Percentiles rank a stretch among this genome's conserved stretches.
Conservation (phyloP, 2,113 vertebrate species). For the Anolis carolinensis region DNA sequence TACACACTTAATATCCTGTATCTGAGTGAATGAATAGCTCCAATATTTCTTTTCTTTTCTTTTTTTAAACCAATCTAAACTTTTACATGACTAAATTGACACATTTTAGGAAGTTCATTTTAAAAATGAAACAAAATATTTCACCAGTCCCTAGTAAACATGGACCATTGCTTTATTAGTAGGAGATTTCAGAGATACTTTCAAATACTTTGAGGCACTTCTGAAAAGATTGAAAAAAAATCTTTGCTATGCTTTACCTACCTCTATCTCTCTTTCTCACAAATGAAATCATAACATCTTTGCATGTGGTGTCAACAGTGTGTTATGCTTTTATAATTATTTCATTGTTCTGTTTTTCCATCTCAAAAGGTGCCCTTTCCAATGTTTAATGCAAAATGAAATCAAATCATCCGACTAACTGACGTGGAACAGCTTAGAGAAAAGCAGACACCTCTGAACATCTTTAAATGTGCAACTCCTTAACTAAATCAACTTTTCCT, state of each 20-base stretch:
- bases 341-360: background rate
- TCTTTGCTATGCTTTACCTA: background rate
- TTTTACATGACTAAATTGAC: background rate
- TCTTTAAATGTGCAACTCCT: conserved; percentile 46
- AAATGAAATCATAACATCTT: conserved; percentile 41
- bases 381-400: conserved; percentile 45
- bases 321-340: conserved; percentile 34
- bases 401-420: conserved; percentile 48
- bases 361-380: conserved; percentile 35
- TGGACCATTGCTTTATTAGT: background rate
- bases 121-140: background rate
- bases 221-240: conserved; percentile 34
- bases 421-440: conserved; percentile 43
- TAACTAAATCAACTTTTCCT: conserved; percentile 37
- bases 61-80: background rate
- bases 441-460: conserved; percentile 35
- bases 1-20: background rate
- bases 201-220: conserved; percentile 32
- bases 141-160: background rate
- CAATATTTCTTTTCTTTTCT: background rate
- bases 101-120: background rate
- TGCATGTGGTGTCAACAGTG: conserved; percentile 5
- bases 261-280: background rate
- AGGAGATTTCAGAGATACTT: background rate
- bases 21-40: background rate